Evolutionary conservation across 1,140 invertebrate species (phyloP).

Genomic region (Scaptomyza pallida): DNA sequence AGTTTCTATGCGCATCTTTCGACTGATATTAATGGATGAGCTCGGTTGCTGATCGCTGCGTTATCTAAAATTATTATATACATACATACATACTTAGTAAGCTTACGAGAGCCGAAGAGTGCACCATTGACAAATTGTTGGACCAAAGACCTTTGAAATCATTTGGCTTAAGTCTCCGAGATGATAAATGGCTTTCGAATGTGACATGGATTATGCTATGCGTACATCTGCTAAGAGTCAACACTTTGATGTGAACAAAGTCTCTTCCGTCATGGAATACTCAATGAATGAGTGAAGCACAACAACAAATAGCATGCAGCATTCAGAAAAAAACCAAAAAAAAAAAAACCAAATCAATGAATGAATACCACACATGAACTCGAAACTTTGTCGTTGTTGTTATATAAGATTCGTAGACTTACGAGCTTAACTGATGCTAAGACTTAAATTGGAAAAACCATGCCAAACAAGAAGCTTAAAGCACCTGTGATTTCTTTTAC

Average conservation of each 20-base stretch:
- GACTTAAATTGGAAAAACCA: conserved; percentile 14
- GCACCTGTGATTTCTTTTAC: conserved; percentile 34
- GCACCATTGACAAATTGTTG: conserved; percentile 73
- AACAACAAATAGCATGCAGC: not conserved
- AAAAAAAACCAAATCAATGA: conserved; percentile 14
- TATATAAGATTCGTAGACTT: conserved; percentile 6
- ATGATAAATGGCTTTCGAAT: conserved; percentile 76
- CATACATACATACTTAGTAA: conserved; percentile 6
- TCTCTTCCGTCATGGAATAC: conserved; percentile 64
- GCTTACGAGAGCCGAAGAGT: conserved; percentile 36
- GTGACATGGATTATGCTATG: conserved; percentile 67
- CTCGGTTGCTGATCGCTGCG: conserved; percentile 27
- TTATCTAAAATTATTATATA: conserved; percentile 46
- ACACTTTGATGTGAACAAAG: conserved; percentile 56
- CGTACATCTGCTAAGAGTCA: conserved; percentile 71
- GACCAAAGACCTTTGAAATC: conserved; percentile 48
- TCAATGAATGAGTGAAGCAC: conserved; percentile 19
- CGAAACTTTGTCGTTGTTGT: not conserved
- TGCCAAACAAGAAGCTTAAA: conserved; percentile 29
- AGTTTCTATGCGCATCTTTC: conserved; percentile 26
- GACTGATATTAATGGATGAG: conserved; percentile 68
- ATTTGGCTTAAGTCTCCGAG: conserved; percentile 49
- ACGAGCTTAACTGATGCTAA: conserved; percentile 4
- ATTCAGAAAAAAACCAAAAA: not conserved
- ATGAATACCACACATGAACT: conserved; percentile 25